Conservation (phyloP, 2,797 vertebrate genomes). For the Onychomys leucogaster region DNA sequence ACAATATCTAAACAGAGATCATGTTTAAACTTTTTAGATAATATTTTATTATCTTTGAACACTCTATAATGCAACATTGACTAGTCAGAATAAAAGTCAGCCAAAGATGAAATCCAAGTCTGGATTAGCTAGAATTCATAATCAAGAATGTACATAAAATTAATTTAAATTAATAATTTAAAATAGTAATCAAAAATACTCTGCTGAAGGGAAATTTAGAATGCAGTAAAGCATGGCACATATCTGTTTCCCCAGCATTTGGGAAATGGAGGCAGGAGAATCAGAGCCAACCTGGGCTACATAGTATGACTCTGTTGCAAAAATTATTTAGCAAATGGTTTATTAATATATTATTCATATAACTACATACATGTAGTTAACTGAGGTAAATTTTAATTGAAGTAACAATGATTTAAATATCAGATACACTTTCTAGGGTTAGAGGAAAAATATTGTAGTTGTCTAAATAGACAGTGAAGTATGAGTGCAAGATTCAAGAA, state of each 20-base stretch:
- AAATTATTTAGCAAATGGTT: background rate
- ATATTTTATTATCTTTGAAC: constrained; percentile 37
- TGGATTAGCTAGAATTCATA: constrained; percentile 30
- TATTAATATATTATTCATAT: constrained; percentile 23
- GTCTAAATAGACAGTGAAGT: background rate
- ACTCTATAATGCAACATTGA: background rate
- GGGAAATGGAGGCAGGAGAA: background rate
- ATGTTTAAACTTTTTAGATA: constrained; percentile 1
- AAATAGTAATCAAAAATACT: background rate
- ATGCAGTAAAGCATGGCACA: background rate
- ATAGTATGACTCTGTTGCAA: background rate
- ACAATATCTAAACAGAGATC: background rate
- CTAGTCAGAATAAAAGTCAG: background rate
- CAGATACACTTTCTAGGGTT: background rate
- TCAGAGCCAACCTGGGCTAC: background rate
- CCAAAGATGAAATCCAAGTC: background rate
- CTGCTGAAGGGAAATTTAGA: constrained; percentile 11
- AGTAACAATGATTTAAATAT: background rate
- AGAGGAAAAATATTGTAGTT: constrained; percentile 2
- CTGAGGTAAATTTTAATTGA: constrained; percentile 52
- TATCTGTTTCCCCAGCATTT: background rate
- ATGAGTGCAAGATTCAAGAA: background rate
- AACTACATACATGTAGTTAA: background rate
- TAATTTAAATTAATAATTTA: constrained; percentile 16
- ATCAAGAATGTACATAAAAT: constrained; percentile 25